A percentile compares a stretch with the other conserved stretches of the same genome.
Conservation (phyloP, 2,888 invertebrate genomes). For the Tanytarsus gracilentus region DNA sequence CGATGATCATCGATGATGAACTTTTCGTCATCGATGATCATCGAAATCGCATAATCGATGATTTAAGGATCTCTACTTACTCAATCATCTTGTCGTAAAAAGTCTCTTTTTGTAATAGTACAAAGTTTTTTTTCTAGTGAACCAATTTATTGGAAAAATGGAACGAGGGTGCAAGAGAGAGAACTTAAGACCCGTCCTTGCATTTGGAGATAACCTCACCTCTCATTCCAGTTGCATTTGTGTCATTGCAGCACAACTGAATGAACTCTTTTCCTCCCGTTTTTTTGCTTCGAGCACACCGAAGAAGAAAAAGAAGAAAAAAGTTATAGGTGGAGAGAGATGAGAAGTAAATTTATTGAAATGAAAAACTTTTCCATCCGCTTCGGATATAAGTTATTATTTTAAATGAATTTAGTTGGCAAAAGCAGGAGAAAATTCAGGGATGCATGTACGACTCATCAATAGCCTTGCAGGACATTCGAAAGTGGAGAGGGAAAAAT, state of each 20-base stretch:
- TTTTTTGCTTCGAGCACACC: neutral
- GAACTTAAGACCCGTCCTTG: neutral
- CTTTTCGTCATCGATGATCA: no score
- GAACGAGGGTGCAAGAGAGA: neutral
- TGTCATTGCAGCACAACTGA: neutral
- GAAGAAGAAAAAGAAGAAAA: neutral
- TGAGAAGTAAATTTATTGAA: constrained; percentile 8
- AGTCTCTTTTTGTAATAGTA: no score
- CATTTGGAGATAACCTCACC: neutral
- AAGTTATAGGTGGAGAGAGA: neutral
- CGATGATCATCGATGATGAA: no score
- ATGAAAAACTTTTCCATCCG: constrained; percentile 3
- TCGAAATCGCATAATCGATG: no score
- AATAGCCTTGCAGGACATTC: neutral
- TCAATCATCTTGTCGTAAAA: no score
- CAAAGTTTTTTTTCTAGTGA: no score
- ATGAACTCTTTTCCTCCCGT: neutral
- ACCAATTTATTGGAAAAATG: neutral
- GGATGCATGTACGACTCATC: neutral
- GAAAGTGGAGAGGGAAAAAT: neutral
- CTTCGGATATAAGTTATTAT: constrained; percentile 4
- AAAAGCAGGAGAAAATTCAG: neutral
- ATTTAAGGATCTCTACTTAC: no score
- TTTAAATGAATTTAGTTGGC: constrained; percentile 13
- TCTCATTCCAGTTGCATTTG: neutral